phyloP scores from a whole-genome alignment of 2,888 invertebrate genomes.

The Achlya flavicornis region DNA sequence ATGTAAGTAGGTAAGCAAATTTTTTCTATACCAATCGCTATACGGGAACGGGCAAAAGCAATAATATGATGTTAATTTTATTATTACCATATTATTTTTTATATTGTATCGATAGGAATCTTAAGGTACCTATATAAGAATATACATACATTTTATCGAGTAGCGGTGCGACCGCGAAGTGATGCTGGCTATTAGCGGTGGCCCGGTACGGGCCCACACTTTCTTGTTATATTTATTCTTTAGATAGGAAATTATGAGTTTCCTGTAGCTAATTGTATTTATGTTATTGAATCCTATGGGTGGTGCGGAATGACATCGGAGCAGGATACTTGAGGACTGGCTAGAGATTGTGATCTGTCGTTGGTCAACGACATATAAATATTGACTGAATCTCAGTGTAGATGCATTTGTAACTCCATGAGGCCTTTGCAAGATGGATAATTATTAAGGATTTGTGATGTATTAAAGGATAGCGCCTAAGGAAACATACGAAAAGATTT shows the following conservation, averaged over 20 bases:
- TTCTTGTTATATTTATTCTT: constrained; percentile 82
- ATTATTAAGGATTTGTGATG: constrained; percentile 84
- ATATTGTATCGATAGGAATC: constrained; percentile 79
- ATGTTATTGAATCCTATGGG: constrained; percentile 79
- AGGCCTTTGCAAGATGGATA: constrained; percentile 84
- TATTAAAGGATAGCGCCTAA: constrained; percentile 85
- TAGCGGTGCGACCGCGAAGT: constrained; percentile 82
- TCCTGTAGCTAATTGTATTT: constrained; percentile 83
- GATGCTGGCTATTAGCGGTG: constrained; percentile 77
- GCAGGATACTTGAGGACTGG: constrained; percentile 77
- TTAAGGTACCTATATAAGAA: constrained; percentile 52
- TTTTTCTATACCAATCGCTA: constrained; percentile 84
- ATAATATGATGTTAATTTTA: constrained; percentile 84
- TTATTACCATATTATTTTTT: constrained; percentile 84
- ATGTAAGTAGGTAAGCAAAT: constrained; percentile 79
- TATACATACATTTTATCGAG: constrained; percentile 69
- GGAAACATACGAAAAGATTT: constrained; percentile 84
- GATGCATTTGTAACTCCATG: constrained; percentile 84
- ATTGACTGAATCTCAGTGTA: constrained; percentile 85
- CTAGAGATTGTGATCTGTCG: constrained; percentile 84
- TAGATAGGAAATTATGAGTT: constrained; percentile 83
- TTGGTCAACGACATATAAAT: constrained; percentile 84
- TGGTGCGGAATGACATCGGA: constrained; percentile 79
- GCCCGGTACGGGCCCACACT: constrained; percentile 64
- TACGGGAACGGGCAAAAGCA: constrained; percentile 85